These are phyloP conservation scores for Erpornis zantholeuca DNA, from an alignment of 2,113 vertebrate species.

Conservation along the genomic window DNA sequence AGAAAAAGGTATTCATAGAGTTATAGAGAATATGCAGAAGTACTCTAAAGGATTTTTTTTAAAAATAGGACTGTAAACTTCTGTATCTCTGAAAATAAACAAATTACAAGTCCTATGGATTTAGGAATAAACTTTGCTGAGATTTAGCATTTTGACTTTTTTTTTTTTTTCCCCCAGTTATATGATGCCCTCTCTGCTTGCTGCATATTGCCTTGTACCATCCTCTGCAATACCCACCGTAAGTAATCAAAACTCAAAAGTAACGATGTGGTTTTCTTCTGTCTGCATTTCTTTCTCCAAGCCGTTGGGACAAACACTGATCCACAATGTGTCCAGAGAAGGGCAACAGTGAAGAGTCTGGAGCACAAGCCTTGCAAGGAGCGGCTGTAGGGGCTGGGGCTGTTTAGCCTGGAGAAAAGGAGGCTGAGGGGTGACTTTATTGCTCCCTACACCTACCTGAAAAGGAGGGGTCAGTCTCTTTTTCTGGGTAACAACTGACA, in stretches of 20 bases:
- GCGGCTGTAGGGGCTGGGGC: background rate
- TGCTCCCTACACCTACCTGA: background rate
- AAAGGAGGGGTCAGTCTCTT: background rate
- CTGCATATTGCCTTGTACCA: background rate
- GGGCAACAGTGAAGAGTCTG: background rate
- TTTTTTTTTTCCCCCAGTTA: background rate
- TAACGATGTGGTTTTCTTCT: background rate
- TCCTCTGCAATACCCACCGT: background rate
- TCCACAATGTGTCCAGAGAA: background rate
- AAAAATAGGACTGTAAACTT: background rate
- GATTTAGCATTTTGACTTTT: background rate
- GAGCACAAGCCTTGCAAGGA: fast-evolving
- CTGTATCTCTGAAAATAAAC: background rate
- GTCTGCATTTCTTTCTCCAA: background rate
- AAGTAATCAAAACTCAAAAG: background rate
- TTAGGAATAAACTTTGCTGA: background rate
- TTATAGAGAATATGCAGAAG: background rate
- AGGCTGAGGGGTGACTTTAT: background rate
- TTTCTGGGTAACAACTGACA: background rate
- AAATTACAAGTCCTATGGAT: background rate
- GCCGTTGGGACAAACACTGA: background rate
- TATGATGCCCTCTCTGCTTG: background rate
- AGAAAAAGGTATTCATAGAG: background rate
- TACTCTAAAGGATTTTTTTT: background rate
- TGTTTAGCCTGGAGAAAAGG: background rate